Evolutionary conservation across 2,797 vertebrate species (phyloP), one percentile per base, ranked within the genome.

Genomic region (Sebastes iracundus): DNA sequence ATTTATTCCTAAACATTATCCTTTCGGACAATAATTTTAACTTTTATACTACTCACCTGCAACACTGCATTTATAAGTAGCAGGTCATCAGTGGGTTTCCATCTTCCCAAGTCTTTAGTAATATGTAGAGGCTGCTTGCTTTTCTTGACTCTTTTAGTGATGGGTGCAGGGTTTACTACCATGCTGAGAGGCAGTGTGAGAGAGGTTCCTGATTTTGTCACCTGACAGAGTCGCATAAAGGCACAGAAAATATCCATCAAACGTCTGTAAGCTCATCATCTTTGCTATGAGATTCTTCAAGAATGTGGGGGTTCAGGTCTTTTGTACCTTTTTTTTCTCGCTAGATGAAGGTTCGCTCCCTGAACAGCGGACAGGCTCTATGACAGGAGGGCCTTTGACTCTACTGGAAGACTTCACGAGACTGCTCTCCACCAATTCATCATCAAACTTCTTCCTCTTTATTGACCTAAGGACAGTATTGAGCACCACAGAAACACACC

Each of bases 391-490:
- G 1, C 98, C 98, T 94, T 99, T 99, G 7, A 97, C 96, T 78
- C 98, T 94, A 88, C 96, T 98, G 23, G 98, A 97, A 2, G 98
- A 98, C 81, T 99, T 99, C n/a, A 97, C 98, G 13, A 99, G 95
- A 88, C 98, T 99, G 94, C 98, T 99, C 92, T 99, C 98, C 78
- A 99, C 98, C 83, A 99, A 91, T 85, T 99, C 98, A 91, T 99
- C 98, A 12, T 99, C 98, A 87, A 99, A 99, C 88, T 99, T 99
- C 94, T 98, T 99, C 86, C 98, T 94, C 88, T 99, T 99, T 93
- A 99, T 99, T 83, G 98, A 99, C 88, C 98, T 99, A 75, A 18
- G 30, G 20, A 75, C n/a, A 80, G 28, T 5, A 7, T 78, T 64
- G 8, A 18, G n/a, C 49, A 18, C 38, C 58, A 10, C 56, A 1